Percentiles rank a stretch among this genome's conserved stretches.
Conservation (phyloP, 2,888 invertebrate genomes). For the Parnassius orleans region DNA sequence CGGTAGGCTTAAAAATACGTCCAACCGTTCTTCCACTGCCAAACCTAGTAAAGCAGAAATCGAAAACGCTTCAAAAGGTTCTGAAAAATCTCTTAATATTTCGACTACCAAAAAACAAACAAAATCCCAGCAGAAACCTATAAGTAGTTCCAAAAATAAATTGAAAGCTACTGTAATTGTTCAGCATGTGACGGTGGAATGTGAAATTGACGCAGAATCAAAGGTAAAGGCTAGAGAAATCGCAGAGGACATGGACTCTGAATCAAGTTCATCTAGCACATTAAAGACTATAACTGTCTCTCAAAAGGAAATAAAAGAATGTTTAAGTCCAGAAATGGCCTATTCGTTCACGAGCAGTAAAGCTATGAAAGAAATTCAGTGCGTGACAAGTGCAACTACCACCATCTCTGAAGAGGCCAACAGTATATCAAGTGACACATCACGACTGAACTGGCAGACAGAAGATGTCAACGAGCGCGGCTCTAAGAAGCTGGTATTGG, state of each 20-base stretch:
- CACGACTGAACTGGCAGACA: constrained; percentile 39
- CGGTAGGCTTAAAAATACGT: neutral
- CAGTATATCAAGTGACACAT: constrained; percentile 13
- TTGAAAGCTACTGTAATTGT: constrained; percentile 9
- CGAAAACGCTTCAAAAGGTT: constrained; percentile 1
- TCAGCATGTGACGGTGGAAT: constrained; percentile 10
- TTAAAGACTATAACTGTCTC: constrained; percentile 27
- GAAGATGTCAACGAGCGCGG: constrained; percentile 31
- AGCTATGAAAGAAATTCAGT: constrained; percentile 33
- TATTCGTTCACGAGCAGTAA: constrained; percentile 51
- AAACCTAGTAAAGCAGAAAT: neutral
- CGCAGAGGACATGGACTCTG: constrained; percentile 1
- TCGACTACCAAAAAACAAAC: constrained; percentile 2
- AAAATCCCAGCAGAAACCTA: constrained; percentile 13
- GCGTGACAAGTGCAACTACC: constrained; percentile 9
- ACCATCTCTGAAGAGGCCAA: constrained; percentile 21
- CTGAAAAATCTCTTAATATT: constrained; percentile 7
- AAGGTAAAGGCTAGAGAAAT: neutral
- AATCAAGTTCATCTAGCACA: constrained; percentile 13
- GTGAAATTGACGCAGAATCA: constrained; percentile 29
- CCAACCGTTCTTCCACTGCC: neutral
- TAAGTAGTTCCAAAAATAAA: constrained; percentile 3
- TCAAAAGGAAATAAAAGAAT: constrained; percentile 15
- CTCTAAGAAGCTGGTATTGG: constrained; percentile 33
- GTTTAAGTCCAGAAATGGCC: constrained; percentile 35